Evolutionary conservation across 2,888 invertebrate species (phyloP).

Genomic region (Cantharis flavilabris): DNA sequence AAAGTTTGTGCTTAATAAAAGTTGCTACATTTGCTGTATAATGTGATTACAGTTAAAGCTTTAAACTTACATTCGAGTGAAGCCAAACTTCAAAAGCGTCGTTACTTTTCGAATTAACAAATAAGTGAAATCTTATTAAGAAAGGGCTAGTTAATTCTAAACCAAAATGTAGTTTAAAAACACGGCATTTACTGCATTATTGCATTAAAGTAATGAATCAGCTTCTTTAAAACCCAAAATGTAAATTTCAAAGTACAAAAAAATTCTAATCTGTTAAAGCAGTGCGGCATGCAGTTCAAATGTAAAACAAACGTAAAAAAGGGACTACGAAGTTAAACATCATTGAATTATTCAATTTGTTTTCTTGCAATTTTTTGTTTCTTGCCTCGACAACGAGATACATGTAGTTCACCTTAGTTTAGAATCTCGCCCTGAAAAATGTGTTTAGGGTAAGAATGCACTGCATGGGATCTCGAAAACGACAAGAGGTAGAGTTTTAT

Average conservation of each 20-base stretch:
- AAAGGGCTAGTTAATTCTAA: background rate
- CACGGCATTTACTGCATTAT: background rate
- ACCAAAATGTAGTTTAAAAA: background rate
- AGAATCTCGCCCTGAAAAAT: background rate
- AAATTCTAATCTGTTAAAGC: background rate
- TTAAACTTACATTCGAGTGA: background rate
- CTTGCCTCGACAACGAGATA: background rate
- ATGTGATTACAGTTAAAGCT: background rate
- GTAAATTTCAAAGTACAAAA: background rate
- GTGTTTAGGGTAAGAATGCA: background rate
- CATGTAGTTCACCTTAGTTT: background rate
- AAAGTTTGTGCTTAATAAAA: background rate
- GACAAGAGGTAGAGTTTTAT: too few species aligned
- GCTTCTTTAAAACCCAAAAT: background rate
- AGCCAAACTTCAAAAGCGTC: background rate
- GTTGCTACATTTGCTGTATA: background rate
- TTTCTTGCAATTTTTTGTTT: background rate
- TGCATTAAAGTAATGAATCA: background rate
- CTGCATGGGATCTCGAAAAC: background rate
- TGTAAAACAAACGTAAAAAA: background rate
- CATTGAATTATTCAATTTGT: background rate
- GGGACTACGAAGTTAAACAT: background rate
- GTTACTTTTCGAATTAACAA: background rate
- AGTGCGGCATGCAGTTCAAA: background rate
- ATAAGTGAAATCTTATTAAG: background rate